Conservation (phyloP, 2,797 vertebrate species). For the Siniperca scherzeri region DNA sequence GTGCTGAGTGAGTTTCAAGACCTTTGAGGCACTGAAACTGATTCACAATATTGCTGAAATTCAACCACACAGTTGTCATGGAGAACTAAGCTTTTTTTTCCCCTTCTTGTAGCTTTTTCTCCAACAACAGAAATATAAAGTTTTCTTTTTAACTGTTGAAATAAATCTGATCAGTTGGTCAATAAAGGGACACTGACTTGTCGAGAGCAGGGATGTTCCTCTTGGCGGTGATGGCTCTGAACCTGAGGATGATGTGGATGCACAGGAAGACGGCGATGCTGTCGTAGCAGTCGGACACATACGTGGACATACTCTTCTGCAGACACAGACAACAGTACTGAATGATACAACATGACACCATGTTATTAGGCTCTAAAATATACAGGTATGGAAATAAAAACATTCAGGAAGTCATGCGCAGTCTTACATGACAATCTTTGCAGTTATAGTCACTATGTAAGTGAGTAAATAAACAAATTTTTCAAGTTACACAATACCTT, state of each 20-base stretch:
- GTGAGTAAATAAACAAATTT: too few relatives aligned
- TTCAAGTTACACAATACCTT: too few relatives aligned
- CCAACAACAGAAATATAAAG: too few relatives aligned
- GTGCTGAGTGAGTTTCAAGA: too few relatives aligned
- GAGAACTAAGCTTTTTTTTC: too few relatives aligned
- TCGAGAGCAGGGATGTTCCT: conserved; percentile 92
- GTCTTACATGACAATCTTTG: too few relatives aligned
- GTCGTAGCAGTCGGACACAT: conserved; percentile 93
- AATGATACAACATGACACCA: background rate
- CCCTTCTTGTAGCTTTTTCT: too few relatives aligned
- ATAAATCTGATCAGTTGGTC: background rate
- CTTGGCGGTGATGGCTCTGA: conserved; percentile 90
- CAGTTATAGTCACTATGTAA: too few relatives aligned
- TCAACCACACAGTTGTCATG: too few relatives aligned
- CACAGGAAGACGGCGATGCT: conserved; percentile 95
- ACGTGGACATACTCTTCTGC: conserved; percentile 93
- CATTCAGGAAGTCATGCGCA: background rate
- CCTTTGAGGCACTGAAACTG: too few relatives aligned
- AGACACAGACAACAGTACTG: background rate
- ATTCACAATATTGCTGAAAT: too few relatives aligned
- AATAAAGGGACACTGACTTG: conserved; percentile 83
- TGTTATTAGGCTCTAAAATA: background rate
- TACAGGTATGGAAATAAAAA: background rate
- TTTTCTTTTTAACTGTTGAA: background rate
- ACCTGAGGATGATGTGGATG: conserved; percentile 94